Evolutionary conservation across 23 tunicate genomes (phyloP).

Genomic region (Halocynthia roretzi): DNA sequence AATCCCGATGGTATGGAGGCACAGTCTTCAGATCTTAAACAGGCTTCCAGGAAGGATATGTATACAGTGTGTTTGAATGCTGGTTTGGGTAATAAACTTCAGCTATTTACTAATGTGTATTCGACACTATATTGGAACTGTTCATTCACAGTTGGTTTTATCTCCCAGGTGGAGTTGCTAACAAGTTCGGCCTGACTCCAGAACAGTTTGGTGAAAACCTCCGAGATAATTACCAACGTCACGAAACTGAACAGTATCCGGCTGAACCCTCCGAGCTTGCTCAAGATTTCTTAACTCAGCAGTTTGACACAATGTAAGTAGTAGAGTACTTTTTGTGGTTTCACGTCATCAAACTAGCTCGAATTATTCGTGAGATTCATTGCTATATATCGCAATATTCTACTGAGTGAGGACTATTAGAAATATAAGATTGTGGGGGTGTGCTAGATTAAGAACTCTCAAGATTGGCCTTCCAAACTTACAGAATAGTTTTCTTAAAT

Average conservation of each 20-base stretch:
- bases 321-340: too few relatives aligned
- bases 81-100: slow-evolving; percentile 52
- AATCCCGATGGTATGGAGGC: slow-evolving; percentile 39
- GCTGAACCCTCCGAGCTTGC: slow-evolving; percentile 90
- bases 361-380: too few relatives aligned
- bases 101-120: neutral
- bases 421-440: neutral
- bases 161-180: slow-evolving; percentile 76
- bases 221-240: slow-evolving; percentile 85
- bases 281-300: slow-evolving; percentile 69
- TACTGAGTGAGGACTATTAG: neutral
- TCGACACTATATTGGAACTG: neutral
- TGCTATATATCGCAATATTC: too few relatives aligned
- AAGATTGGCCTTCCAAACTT: too few relatives aligned
- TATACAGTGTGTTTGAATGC: slow-evolving; percentile 85
- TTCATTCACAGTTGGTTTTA: neutral
- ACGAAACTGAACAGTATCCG: slow-evolving; percentile 85
- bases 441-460: neutral
- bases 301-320: slow-evolving; percentile 73
- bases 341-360: too few relatives aligned
- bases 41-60: slow-evolving; percentile 76
- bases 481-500: too few relatives aligned
- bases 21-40: slow-evolving; percentile 55
- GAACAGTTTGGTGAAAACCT: slow-evolving; percentile 93
- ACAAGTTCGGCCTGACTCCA: slow-evolving; percentile 95